Base-by-base conservation (phyloP, 2,113 vertebrate genomes). In the Gymnobelideus leadbeateri region DNA sequence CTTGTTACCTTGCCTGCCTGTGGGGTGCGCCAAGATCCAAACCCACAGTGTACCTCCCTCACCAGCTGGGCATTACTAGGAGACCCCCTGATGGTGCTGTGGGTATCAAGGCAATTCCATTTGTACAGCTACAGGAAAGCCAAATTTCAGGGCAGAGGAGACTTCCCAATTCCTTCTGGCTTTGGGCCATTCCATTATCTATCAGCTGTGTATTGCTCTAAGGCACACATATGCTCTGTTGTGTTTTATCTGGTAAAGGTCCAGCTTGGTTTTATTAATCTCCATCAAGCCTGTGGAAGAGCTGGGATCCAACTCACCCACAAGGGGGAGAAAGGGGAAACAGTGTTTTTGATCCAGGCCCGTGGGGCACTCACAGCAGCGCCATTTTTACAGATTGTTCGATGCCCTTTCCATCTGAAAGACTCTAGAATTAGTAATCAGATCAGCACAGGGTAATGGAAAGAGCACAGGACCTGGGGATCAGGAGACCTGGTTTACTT, bases 151-250 rank as follows among this genome's bases (percentile, higher is more conserved):
- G 94, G 97, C 97, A 61, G 46, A 96, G 28, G 90, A 95, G 95
- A 89, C 90, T 97, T 96, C 95, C 95, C 96, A 68, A 94, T 92
- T 95, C 96, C 95, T 95, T 97, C 96, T 98, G 93, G 94, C 97
- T 95, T 94, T 95, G 95, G 96, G 96, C 97, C 96, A 96, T 97
- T 96, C 96, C 94, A 97, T 97, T 97, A 97, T 92, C 96, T 94
- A 97, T 96, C 95, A 96, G 96, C 95, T 96, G 96, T 96, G 96
- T 61, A 93, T 93, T 94, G 96, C 96, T 96, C 53, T 91, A 95
- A 97, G 97, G 96, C 89, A 93, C 1, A 52, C 54, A 95, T 91
- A 97, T 84, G 97, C 91, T 77, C 94, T 92, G 91, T 97, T 94
- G 96, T 97, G 95, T 97, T 84, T 97, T 96, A 96, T 97, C 96